Base-by-base conservation (phyloP, 2,113 vertebrate species). In the Neopipo cinnamomea region DNA sequence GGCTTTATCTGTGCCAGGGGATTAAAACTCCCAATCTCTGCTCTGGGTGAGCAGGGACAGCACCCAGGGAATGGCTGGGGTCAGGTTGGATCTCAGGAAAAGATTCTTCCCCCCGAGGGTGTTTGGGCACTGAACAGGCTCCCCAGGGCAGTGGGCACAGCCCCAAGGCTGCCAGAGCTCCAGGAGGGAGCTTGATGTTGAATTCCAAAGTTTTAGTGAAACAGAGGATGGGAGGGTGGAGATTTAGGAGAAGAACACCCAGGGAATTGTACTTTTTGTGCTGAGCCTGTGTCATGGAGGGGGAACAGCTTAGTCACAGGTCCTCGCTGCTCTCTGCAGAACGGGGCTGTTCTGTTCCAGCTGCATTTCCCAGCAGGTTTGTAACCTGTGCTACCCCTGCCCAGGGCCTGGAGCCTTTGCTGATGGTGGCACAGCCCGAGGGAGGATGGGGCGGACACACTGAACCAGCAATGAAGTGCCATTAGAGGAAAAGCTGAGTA, bases 191-290 rank as follows among this genome's bases (percentile, higher is more conserved):
- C 39, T 61, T 6, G 16, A 6, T 46, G 31, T 12, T 30, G 15
- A 74, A 5, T 61, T 75, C 63, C 46, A 15, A 25, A 37, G 30
- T 35, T 67, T 24, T 39, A 55, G 35, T 1, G 49, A 31, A 21
- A 23, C 23, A 35, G 59, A 62, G 37, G 14, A 5, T 15, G 65
- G 63, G 41, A 80, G 30, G 20, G 28, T 30, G 71, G 41, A 33
- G 73, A 42, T 65, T 23, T 25, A 49, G 61, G 27, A 55, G 62
- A 6, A 12, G 66, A 21, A 4, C 16, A 14, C 20, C 6, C 18
- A 62, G 67, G 41, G 15, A 66, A 62, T 1, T 1, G 2, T 9
- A 2, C n/a, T 35, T 39, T 1, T 1, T 1, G 46, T 33, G 49
- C 76, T 58, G 35, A 77, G 55, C 30, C 63, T 27, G 39, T 27